Conservation (phyloP, 2,113 vertebrate genomes). For the Neotragus moschatus region DNA sequence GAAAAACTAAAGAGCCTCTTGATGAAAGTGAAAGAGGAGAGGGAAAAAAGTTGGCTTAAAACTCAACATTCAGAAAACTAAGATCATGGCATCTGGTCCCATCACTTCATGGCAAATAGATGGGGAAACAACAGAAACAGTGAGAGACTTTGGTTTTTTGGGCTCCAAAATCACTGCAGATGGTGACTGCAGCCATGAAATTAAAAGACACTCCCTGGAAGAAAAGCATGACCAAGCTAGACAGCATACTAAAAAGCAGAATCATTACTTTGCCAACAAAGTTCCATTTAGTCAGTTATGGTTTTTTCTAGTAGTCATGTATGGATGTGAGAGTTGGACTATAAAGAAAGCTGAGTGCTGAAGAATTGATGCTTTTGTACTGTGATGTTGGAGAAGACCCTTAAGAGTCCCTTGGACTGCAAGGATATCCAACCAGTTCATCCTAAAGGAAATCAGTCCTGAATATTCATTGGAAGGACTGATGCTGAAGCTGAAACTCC, state of each 20-base stretch:
- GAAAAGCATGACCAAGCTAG: background rate
- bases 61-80: background rate
- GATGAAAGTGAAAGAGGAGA: background rate
- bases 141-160: background rate
- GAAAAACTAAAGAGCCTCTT: background rate
- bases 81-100: background rate
- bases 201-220: background rate
- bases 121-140: background rate
- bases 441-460: background rate
- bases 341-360: background rate
- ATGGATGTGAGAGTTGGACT: background rate
- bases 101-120: background rate
- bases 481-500: background rate
- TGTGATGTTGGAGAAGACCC: background rate
- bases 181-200: background rate
- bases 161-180: background rate
- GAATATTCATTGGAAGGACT: background rate
- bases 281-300: background rate
- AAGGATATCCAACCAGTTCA: background rate
- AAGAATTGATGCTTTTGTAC: background rate
- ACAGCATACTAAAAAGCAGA: background rate
- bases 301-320: background rate
- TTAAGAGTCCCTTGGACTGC: background rate
- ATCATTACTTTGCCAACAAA: background rate
- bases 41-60: background rate